These are phyloP conservation scores for Xenentodon cancila DNA, from an alignment of 2,797 vertebrate species.

Conservation along the genomic window DNA sequence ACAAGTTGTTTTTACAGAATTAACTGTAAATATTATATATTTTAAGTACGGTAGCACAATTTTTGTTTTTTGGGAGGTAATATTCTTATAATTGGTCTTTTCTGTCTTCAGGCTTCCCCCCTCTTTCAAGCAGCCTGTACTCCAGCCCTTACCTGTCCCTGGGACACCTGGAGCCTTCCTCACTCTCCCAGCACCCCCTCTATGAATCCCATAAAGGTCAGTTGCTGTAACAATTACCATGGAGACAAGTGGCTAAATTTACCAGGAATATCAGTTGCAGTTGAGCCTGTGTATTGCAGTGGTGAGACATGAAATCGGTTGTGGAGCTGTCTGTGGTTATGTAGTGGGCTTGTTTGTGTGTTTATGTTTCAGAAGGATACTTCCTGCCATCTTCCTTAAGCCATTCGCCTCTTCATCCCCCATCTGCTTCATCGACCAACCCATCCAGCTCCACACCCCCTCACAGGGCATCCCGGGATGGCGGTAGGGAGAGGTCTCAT, in stretches of 20 bases:
- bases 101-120: slow-evolving; percentile 86
- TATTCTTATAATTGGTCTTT: too few relatives aligned
- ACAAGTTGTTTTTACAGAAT: too few relatives aligned
- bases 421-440: slow-evolving; percentile 79
- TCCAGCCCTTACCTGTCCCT: slow-evolving; percentile 91
- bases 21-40: too few relatives aligned
- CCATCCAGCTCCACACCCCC: slow-evolving; percentile 77
- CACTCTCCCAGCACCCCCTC: slow-evolving; percentile 90
- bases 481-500: slow-evolving; percentile 80
- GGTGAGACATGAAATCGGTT: background rate
- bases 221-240: slow-evolving; percentile 43
- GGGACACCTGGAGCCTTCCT: slow-evolving; percentile 91
- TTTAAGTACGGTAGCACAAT: too few relatives aligned
- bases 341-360: slow-evolving; percentile 6
- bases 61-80: too few relatives aligned
- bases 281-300: too few relatives aligned
- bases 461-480: slow-evolving; percentile 85
- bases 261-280: too few relatives aligned
- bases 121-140: slow-evolving; percentile 90
- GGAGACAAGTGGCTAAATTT: slow-evolving; percentile 1
- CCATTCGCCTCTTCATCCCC: slow-evolving; percentile 83
- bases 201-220: slow-evolving; percentile 96
- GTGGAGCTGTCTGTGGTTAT: slow-evolving; percentile 1
- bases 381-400: slow-evolving; percentile 85
- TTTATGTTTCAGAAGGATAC: slow-evolving; percentile 87